Evolutionary conservation across 2,113 vertebrate species (phyloP), one percentile per base, ranked within the genome.

Genomic region (Nothobranchius furzeri): DNA sequence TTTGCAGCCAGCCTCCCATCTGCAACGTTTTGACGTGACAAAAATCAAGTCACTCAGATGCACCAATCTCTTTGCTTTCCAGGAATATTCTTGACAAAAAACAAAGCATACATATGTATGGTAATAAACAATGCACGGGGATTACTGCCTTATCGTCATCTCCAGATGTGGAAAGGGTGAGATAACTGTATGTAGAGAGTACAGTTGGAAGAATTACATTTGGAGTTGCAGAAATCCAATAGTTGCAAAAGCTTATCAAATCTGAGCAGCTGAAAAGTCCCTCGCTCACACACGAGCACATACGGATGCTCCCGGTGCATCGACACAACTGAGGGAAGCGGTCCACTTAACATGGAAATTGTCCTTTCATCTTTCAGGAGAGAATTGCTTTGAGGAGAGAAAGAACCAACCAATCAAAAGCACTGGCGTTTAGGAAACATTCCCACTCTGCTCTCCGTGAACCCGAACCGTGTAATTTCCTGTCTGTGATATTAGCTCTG

Each of bases 341-440:
- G 85, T 77, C 76, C 79, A 86, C 87, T 90, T 87, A 86, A 85
- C 85, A 90, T 90, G 84, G 82, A 89, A 91, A 90, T 87, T 85
- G 81, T 78, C 55, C 83, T 87, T 88, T 85, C 76, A 76, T 87
- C 81, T 84, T 73, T 73, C 71, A 43, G 66, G 51, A 57, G 59
- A 60, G 46, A 82, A 76, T 68, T 68, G 60, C 75, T 66, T 58
- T 2, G 24, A 68, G 55, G 45, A 73, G 76, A 64, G 75, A 60
- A 75, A 60, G 72, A 82, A 51, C 52, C 51, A 79, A 70, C 82
- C 80, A 76, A 85, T 87, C 12, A 37, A 64, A 20, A 20, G 20
- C 68, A 7, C 55, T 1, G 49, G 48, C 68, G 66, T 76, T 76
- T 59, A 20, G 64, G 46, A 52, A 56, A 67, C 12, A 53, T 66